Evolutionary conservation across 2,888 invertebrate species (phyloP).

Genomic region (Limnephilus marmoratus): DNA sequence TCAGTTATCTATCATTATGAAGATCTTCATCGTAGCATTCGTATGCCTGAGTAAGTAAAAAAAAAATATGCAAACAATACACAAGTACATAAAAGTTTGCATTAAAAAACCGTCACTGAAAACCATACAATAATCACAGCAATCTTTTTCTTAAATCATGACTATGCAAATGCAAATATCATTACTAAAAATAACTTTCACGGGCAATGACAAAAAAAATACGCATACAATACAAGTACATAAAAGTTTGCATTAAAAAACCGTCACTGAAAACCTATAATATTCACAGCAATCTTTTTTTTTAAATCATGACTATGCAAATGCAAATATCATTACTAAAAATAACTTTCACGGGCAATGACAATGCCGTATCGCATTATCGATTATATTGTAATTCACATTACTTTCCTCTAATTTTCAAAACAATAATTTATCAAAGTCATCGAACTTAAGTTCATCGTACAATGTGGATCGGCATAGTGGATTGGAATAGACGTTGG

Average conservation of each 20-base stretch:
- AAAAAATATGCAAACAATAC: neutral
- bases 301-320: neutral
- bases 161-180: neutral
- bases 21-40: conserved; percentile 59
- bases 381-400: neutral
- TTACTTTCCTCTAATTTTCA: neutral
- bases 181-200: neutral
- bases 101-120: neutral
- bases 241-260: neutral
- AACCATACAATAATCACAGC: neutral
- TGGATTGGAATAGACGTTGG: neutral
- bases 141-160: neutral
- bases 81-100: neutral
- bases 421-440: neutral
- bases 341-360: neutral
- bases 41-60: conserved; percentile 63
- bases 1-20: conserved; percentile 58
- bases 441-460: neutral
- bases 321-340: neutral
- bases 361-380: neutral
- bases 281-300: neutral
- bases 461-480: neutral
- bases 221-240: neutral
- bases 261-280: neutral
- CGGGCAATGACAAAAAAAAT: neutral